A percentile compares a stretch with the other conserved stretches of the same genome.
Conservation (phyloP, 2,888 invertebrate genomes). For the Ichneumon xanthorius region DNA sequence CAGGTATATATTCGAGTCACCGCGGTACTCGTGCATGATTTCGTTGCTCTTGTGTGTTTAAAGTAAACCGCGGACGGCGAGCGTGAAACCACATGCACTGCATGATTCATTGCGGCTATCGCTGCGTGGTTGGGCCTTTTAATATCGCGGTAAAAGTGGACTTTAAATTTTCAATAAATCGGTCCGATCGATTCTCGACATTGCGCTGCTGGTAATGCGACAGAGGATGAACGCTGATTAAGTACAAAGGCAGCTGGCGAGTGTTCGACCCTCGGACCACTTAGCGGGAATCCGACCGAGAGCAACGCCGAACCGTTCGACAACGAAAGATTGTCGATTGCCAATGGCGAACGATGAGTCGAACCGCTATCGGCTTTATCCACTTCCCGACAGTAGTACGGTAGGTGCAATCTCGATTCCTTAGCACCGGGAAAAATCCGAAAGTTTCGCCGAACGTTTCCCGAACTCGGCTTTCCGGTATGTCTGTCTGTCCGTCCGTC, state of each 20-base stretch:
- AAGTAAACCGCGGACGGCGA: neutral
- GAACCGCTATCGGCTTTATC: neutral
- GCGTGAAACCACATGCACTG: too few species aligned
- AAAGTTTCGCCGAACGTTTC: constrained; percentile 60
- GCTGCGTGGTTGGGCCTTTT: neutral
- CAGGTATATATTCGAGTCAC: neutral
- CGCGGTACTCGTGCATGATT: neutral
- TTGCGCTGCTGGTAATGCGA: neutral
- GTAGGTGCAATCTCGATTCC: constrained; percentile 51
- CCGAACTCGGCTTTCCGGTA: constrained; percentile 53
- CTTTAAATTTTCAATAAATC: constrained; percentile 67
- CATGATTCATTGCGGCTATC: neutral
- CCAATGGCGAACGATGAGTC: constrained; percentile 1
- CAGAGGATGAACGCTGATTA: neutral
- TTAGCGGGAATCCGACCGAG: constrained; percentile 31
- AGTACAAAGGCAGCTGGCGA: constrained; percentile 18
- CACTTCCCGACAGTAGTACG: neutral
- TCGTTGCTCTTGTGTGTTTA: neutral
- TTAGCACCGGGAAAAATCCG: constrained; percentile 49
- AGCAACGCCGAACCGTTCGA: constrained; percentile 6
- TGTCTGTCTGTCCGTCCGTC: constrained; percentile 1
- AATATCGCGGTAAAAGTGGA: neutral
- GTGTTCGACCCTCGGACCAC: neutral
- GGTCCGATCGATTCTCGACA: constrained; percentile 60
- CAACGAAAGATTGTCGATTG: constrained; percentile 44